Evolutionary conservation across 2,888 invertebrate species (phyloP).

Genomic region (Phyto melanocephala): DNA sequence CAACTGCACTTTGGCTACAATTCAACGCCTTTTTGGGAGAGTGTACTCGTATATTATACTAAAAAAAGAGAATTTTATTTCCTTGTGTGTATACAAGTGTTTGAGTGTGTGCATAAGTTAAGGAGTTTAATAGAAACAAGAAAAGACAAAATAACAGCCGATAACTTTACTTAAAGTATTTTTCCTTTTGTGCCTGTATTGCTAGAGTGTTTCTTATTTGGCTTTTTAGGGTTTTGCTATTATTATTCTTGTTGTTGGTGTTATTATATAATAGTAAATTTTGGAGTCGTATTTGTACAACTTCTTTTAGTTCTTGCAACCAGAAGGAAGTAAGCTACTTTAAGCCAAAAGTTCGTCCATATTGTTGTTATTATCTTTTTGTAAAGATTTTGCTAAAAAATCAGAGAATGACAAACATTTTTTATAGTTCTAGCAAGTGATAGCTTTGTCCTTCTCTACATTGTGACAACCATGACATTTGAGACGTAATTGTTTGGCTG

Average conservation of each 20-base stretch:
- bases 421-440: no score
- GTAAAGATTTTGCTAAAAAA: neutral
- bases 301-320: constrained; percentile 43
- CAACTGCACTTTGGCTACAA: constrained; percentile 64
- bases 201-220: constrained; percentile 51
- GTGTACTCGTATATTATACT: neutral
- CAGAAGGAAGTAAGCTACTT: constrained; percentile 59
- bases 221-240: constrained; percentile 11
- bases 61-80: constrained; percentile 8
- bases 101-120: neutral
- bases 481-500: no score
- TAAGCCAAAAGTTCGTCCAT: constrained; percentile 56
- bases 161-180: constrained; percentile 49
- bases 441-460: no score
- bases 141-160: constrained; percentile 44
- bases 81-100: neutral
- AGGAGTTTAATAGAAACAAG: constrained; percentile 24
- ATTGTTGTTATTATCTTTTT: constrained; percentile 26
- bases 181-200: constrained; percentile 10
- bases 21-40: constrained; percentile 62
- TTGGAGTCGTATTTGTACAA: constrained; percentile 57
- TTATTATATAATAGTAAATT: constrained; percentile 32
- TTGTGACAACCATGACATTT: no score
- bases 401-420: no score
- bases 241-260: neutral